Conservation (phyloP, 2,797 vertebrate genomes). For the Otus scops region DNA sequence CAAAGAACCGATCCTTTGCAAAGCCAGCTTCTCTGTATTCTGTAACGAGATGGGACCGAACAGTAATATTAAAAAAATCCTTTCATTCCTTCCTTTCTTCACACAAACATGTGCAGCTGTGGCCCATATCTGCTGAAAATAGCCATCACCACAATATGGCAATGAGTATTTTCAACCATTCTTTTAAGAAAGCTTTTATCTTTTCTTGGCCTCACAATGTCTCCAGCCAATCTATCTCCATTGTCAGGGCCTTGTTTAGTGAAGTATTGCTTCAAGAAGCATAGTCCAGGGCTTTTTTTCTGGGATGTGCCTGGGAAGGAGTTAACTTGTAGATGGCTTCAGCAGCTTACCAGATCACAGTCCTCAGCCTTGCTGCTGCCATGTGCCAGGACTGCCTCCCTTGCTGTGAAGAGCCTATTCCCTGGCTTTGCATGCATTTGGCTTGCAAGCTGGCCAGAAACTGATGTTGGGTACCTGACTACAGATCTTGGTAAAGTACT, state of each 20-base stretch:
- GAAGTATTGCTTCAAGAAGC: slow-evolving; percentile 37
- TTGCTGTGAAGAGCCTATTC: background rate
- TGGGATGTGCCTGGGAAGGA: background rate
- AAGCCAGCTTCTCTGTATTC: background rate
- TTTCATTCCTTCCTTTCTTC: slow-evolving; percentile 52
- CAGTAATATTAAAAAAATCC: background rate
- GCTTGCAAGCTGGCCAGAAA: background rate
- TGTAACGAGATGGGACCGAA: background rate
- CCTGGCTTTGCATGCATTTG: background rate
- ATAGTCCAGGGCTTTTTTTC: background rate
- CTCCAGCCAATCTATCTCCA: slow-evolving; percentile 37
- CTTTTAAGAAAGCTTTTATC: slow-evolving; percentile 57
- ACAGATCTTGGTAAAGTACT: background rate
- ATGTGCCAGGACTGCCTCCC: background rate
- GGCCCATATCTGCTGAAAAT: slow-evolving; percentile 55
- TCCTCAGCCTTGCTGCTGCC: background rate
- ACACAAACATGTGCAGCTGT: slow-evolving; percentile 45
- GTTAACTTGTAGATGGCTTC: slow-evolving; percentile 14
- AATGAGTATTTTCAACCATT: slow-evolving; percentile 48
- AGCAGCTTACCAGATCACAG: background rate
- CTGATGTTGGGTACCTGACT: background rate
- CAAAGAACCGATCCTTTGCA: background rate
- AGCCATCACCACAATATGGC: slow-evolving; percentile 49
- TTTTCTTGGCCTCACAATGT: slow-evolving; percentile 39
- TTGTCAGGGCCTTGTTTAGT: slow-evolving; percentile 34